These are phyloP conservation scores for Ancistrus triradiatus DNA, from an alignment of 2,113 vertebrate genomes.

Conservation along the genomic window DNA sequence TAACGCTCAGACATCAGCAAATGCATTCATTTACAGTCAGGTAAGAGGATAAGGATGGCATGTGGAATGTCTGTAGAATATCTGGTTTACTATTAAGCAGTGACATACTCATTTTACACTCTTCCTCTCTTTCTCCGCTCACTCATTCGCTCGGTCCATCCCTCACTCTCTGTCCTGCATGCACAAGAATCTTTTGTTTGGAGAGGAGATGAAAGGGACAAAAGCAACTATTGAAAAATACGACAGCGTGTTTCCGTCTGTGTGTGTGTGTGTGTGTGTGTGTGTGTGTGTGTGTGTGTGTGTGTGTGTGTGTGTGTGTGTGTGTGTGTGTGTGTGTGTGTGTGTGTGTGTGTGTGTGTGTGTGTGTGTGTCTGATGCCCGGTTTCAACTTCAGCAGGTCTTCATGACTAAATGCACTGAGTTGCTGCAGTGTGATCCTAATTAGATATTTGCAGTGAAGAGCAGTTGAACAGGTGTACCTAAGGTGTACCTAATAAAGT, in stretches of 20 bases:
- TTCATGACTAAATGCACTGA: too few species aligned
- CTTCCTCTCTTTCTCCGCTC: slow-evolving; percentile 53
- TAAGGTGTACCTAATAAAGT: too few species aligned
- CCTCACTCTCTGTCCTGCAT: slow-evolving; percentile 50
- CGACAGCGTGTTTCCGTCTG: slow-evolving; percentile 41
- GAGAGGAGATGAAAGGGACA: slow-evolving; percentile 70
- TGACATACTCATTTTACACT: slow-evolving; percentile 38
- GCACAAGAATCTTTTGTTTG: slow-evolving; percentile 75
- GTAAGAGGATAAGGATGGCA: background rate
- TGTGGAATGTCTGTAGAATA: background rate
- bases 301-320: slow-evolving; percentile 23
- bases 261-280: too few species aligned
- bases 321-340: too few species aligned
- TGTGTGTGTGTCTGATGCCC: too few species aligned
- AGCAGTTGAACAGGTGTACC: too few species aligned
- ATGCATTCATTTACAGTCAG: background rate
- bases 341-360: too few species aligned
- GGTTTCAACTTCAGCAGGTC: too few species aligned
- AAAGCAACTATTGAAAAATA: slow-evolving; percentile 75
- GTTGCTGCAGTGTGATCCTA: too few species aligned
- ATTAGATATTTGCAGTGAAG: too few species aligned
- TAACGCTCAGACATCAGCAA: too few species aligned
- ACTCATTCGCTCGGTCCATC: slow-evolving; percentile 35
- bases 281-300: too few species aligned
- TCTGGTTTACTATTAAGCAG: background rate